phyloP scores from a whole-genome alignment of 2,888 invertebrate species.

The Pterostichus madidus region DNA sequence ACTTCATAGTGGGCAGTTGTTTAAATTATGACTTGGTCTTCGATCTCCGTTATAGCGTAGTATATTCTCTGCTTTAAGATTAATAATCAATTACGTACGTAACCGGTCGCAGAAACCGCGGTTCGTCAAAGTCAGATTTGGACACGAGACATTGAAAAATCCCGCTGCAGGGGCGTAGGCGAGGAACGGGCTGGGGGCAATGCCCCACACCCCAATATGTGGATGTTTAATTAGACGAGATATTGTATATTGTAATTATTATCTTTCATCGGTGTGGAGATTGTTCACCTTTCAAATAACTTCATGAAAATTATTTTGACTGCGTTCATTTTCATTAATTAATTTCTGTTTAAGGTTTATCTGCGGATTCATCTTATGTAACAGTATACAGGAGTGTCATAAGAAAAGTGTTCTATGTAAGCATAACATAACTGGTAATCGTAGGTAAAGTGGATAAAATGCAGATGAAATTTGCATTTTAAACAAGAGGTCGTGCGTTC shows the following conservation, averaged over 20 bases:
- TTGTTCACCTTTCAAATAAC: background rate
- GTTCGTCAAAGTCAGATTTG: conserved; percentile 47
- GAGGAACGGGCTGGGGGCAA: conserved; percentile 1
- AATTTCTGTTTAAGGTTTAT: too few relatives aligned
- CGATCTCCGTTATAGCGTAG: conserved; percentile 6
- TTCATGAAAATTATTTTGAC: too few relatives aligned
- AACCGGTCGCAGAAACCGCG: conserved; percentile 33
- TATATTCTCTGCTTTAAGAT: background rate
- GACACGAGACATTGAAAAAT: conserved; percentile 32
- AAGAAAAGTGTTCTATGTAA: too few relatives aligned
- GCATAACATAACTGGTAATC: too few relatives aligned
- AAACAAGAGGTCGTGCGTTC: too few relatives aligned
- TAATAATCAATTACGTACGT: conserved; percentile 47
- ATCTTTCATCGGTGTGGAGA: background rate
- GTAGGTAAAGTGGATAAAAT: too few relatives aligned
- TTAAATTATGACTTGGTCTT: background rate
- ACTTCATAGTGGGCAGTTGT: background rate
- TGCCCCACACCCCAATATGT: conserved; percentile 19
- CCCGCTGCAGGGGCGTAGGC: conserved; percentile 31
- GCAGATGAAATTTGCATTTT: too few relatives aligned
- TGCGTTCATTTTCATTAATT: too few relatives aligned
- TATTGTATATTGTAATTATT: conserved; percentile 3
- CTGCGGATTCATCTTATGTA: too few relatives aligned
- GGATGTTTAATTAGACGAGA: conserved; percentile 11
- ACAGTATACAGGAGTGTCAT: too few relatives aligned